Evolutionary conservation across 2,888 invertebrate species (phyloP), one percentile per base, ranked within the genome.

Genomic region (Syrphus vitripennis): DNA sequence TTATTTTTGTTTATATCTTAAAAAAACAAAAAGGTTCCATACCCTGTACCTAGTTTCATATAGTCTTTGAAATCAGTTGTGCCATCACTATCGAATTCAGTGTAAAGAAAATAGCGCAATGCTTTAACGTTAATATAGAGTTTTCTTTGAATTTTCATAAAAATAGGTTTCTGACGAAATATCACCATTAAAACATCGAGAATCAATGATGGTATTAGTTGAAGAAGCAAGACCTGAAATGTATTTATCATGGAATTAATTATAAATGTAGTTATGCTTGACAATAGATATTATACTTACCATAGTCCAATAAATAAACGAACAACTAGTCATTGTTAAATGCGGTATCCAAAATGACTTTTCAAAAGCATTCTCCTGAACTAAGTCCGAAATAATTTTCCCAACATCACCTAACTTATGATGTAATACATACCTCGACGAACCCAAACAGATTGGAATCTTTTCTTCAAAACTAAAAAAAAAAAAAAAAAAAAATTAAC

Each of bases 21-120:
- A 10, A 12, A 12, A 12, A 7, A 24, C 5, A 6, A 14, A 14
- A 21, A 21, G n/a, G n/a, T 12, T 10, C 3, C 84, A 69, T 83
- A 91, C 91, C 88, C 88, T 1, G 48, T 48, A 5, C 83, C 81
- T 1, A 19, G 12, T 1, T 67, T 7, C 0, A 78, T 3, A 10
- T 90, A 16, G 3, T 82, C 45, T 0, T 88, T 5, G 0, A 78
- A n/a, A 10, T 89, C 34, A 0, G 89, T 89, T 2, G 87, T 12
- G 0, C 91, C 91, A 1, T 88, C 72, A 79, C 89, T 88, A 0
- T 87, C 78, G 40, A 89, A 91, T 26, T 88, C 88, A 69, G 90
- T 90, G 61, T 89, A 88, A 71, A 90, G 75, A 7, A 91, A 91
- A 4, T 90, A 90, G 24, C 88, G 71, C 89, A 91, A 88, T 0